A percentile compares a stretch with the other conserved stretches of the same genome.
Conservation (phyloP, 1,140 invertebrate genomes). For the Ceratina australensis region DNA sequence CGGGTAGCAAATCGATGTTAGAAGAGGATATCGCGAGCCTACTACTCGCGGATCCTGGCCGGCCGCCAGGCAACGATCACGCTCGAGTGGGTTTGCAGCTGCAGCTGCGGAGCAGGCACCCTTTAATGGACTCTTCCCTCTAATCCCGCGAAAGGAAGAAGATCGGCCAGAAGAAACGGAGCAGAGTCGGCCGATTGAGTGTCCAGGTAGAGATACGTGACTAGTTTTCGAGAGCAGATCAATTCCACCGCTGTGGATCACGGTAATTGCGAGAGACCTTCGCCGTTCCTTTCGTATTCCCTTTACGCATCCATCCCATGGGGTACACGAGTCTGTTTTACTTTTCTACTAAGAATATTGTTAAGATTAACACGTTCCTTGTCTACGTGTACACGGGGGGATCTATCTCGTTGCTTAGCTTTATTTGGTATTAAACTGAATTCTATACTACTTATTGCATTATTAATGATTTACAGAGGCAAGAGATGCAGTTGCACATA, state of each 20-base stretch:
- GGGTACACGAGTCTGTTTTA: no score
- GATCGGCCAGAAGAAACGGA: slow-evolving; percentile 4
- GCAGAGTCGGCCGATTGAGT: slow-evolving; percentile 62
- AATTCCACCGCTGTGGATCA: slow-evolving; percentile 50
- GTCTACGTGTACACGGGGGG: no score
- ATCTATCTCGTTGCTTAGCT: no score
- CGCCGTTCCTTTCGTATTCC: slow-evolving; percentile 20
- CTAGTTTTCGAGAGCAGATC: slow-evolving; percentile 62
- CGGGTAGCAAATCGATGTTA: slow-evolving; percentile 24
- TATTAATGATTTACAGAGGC: no score
- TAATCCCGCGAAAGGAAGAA: slow-evolving; percentile 45
- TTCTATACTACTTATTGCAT: no score
- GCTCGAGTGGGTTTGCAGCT: slow-evolving; percentile 42
- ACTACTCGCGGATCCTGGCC: slow-evolving; percentile 44
- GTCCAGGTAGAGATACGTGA: slow-evolving; percentile 64
- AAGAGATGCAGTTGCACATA: no score
- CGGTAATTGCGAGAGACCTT: slow-evolving; percentile 53
- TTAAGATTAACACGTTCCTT: no score
- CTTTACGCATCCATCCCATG: neutral
- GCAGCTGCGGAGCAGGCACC: slow-evolving; percentile 24
- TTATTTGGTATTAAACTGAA: no score
- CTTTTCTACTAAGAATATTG: no score
- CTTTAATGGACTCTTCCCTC: slow-evolving; percentile 66
- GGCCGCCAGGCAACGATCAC: slow-evolving; percentile 42
- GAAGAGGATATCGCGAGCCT: slow-evolving; percentile 25